These are phyloP conservation scores for Heteropelma amictum DNA, from an alignment of 2,888 invertebrate genomes.

Conservation along the genomic window DNA sequence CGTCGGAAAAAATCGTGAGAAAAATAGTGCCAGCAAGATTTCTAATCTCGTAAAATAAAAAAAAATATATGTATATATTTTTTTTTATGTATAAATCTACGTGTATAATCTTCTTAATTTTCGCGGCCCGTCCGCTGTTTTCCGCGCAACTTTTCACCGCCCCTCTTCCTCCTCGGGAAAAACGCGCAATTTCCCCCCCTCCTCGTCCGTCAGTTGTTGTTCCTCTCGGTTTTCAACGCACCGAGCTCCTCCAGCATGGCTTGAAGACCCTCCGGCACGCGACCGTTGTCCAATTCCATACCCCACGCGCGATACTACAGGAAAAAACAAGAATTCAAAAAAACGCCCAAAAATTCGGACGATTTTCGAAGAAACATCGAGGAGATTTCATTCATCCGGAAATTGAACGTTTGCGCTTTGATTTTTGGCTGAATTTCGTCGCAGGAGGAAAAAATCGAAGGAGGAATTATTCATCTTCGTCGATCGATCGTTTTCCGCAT, in stretches of 20 bases:
- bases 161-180: background rate
- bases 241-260: slow-evolving; percentile 87
- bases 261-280: slow-evolving; percentile 88
- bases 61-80: background rate
- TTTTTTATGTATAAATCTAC: too few relatives aligned
- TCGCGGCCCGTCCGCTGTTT: background rate
- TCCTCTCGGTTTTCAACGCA: slow-evolving; percentile 83
- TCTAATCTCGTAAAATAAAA: background rate
- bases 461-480: too few relatives aligned
- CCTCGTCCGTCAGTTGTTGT: slow-evolving; percentile 57
- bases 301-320: slow-evolving; percentile 91
- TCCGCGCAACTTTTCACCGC: background rate
- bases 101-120: background rate
- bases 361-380: background rate
- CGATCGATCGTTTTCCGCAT: too few relatives aligned
- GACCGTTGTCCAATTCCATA: slow-evolving; percentile 89
- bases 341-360: background rate
- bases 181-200: slow-evolving; percentile 4
- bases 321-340: slow-evolving; percentile 72
- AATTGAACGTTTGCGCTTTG: background rate
- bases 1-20: background rate
- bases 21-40: slow-evolving; percentile 1
- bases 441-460: too few relatives aligned
- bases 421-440: too few relatives aligned
- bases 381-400: background rate